phyloP scores from a whole-genome alignment of 2,797 vertebrate species.

The Gila robusta region DNA sequence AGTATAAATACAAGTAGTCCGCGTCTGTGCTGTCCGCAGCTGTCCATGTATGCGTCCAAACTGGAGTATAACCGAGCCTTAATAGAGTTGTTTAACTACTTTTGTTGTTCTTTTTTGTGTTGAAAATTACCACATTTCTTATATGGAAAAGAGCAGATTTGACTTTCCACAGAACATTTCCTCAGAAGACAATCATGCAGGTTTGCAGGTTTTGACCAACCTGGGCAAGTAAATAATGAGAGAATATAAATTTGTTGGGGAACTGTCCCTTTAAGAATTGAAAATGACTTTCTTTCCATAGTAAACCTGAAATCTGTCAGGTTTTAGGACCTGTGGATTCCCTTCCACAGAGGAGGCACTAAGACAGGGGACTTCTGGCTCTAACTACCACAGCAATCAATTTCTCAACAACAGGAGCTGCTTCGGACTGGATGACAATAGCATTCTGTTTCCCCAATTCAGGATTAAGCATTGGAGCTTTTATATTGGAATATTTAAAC shows the following conservation, averaged over 20 bases:
- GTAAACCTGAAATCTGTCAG: constrained; percentile 44
- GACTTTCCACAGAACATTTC: background rate
- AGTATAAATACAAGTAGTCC: too few species aligned
- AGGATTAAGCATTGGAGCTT: constrained; percentile 64
- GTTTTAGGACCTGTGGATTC: constrained; percentile 80
- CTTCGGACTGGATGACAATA: constrained; percentile 69
- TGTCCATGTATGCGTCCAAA: too few species aligned
- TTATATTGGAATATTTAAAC: constrained; percentile 72
- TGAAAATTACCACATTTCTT: background rate
- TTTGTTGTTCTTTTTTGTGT: background rate
- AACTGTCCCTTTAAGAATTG: background rate
- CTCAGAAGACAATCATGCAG: background rate
- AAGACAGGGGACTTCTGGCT: constrained; percentile 69
- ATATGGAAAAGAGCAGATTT: background rate
- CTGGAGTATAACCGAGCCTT: too few species aligned
- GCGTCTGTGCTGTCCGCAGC: too few species aligned
- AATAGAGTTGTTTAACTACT: background rate
- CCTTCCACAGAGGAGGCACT: constrained; percentile 51
- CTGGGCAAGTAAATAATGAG: background rate
- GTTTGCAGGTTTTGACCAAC: background rate
- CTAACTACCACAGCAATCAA: constrained; percentile 77
- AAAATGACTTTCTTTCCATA: constrained; percentile 1
- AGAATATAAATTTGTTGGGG: background rate
- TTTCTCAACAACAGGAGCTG: constrained; percentile 80
- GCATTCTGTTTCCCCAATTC: constrained; percentile 55